Conservation (phyloP, 2,888 invertebrate species). For the Rhingia campestris region DNA sequence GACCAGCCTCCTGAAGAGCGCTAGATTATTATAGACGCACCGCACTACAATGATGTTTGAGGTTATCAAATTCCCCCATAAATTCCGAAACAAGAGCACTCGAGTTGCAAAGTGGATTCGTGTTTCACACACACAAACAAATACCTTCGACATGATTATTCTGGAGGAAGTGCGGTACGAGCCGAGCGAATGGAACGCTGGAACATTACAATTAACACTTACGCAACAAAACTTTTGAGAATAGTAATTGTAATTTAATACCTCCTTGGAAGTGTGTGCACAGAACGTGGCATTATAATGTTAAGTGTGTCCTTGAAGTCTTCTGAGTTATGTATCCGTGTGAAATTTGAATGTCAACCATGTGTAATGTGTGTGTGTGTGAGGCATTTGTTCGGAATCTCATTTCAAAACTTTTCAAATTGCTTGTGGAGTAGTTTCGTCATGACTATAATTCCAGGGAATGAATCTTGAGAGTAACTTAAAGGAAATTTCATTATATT, state of each 20-base stretch:
- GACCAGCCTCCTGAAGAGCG: neutral
- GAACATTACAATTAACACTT: slow-evolving; percentile 69
- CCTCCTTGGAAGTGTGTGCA: slow-evolving; percentile 32
- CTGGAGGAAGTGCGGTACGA: too few species aligned
- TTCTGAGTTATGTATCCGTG: slow-evolving; percentile 7
- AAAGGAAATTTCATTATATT: slow-evolving; percentile 6
- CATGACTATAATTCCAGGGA: slow-evolving; percentile 25
- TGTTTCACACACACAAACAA: neutral
- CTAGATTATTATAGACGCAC: slow-evolving; percentile 49
- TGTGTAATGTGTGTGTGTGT: slow-evolving; percentile 17
- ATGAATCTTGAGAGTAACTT: slow-evolving; percentile 31
- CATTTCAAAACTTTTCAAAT: slow-evolving; percentile 53
- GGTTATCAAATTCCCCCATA: slow-evolving; percentile 63
- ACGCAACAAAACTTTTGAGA: slow-evolving; percentile 64
- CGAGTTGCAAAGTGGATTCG: slow-evolving; percentile 41
- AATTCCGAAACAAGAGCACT: slow-evolving; percentile 25
- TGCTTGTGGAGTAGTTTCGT: slow-evolving; percentile 27
- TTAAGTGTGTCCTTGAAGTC: slow-evolving; percentile 46
- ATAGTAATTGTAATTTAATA: slow-evolving; percentile 73
- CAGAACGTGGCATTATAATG: slow-evolving; percentile 24
- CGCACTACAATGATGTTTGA: slow-evolving; percentile 52
- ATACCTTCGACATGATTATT: too few species aligned
- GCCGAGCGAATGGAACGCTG: neutral
- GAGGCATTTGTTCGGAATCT: slow-evolving; percentile 48
- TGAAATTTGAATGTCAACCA: slow-evolving; percentile 43